Evolutionary conservation across 2,888 invertebrate species (phyloP).

Genomic region (Drosophila parthenogenetica): DNA sequence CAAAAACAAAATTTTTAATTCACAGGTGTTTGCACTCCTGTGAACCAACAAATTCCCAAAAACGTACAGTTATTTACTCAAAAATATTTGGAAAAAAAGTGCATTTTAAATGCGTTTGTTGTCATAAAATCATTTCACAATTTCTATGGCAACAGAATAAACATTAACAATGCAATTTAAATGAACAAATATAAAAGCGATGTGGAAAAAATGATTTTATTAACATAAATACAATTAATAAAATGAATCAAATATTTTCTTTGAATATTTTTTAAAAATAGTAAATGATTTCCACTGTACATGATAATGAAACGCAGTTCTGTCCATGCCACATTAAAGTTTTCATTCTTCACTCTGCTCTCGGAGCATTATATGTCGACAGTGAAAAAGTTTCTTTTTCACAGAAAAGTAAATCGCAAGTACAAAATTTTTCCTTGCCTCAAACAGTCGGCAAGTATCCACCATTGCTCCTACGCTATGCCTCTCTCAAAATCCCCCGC

Average conservation of each 20-base stretch:
- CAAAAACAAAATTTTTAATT: too few relatives aligned
- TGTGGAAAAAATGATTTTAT: background rate
- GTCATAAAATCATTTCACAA: background rate
- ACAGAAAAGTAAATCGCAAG: slow-evolving; percentile 49
- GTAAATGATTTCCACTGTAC: slow-evolving; percentile 6
- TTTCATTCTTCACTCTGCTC: slow-evolving; percentile 23
- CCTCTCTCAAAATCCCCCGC: background rate
- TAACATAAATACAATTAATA: background rate
- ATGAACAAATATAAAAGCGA: background rate
- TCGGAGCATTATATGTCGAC: slow-evolving; percentile 27
- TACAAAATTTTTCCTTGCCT: slow-evolving; percentile 52
- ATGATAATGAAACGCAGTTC: slow-evolving; percentile 37
- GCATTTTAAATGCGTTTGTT: background rate
- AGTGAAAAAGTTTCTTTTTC: slow-evolving; percentile 39
- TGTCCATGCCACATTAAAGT: slow-evolving; percentile 15
- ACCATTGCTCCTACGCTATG: too few relatives aligned
- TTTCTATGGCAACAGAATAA: background rate
- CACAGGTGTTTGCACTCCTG: too few relatives aligned
- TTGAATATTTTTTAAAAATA: background rate
- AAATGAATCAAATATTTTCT: background rate
- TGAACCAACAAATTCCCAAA: background rate
- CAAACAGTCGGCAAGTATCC: slow-evolving; percentile 16
- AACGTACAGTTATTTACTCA: background rate
- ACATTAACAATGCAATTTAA: background rate
- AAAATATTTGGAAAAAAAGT: background rate